A percentile compares a stretch with the other conserved stretches of the same genome.
phyloP scores from a whole-genome alignment of 2,888 invertebrate species.

The Lamellibrachia satsuma region DNA sequence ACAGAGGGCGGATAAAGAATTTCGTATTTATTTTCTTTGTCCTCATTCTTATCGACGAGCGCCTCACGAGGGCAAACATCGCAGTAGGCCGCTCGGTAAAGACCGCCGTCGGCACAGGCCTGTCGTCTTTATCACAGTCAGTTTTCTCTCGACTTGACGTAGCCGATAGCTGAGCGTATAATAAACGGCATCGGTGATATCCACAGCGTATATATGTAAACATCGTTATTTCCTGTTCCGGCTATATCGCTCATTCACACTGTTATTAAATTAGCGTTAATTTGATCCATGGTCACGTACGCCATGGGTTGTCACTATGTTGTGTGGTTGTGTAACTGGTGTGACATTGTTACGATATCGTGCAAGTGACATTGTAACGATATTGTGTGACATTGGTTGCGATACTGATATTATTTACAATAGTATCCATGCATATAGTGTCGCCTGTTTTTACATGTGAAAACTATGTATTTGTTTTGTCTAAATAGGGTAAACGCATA shows the following conservation, averaged over 20 bases:
- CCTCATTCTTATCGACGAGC: neutral
- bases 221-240: neutral
- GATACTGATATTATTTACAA: no score
- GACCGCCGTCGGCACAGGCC: neutral
- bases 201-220: neutral
- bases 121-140: neutral
- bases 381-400: no score
- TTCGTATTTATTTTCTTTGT: slow-evolving; percentile 1
- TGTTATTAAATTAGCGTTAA: no score
- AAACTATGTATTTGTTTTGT: no score
- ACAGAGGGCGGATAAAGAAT: slow-evolving; percentile 8
- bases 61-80: neutral
- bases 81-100: neutral
- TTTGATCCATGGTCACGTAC: no score
- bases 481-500: no score
- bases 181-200: neutral
- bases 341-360: no score
- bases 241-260: neutral
- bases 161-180: neutral
- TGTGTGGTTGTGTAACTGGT: no score
- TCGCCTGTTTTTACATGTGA: no score
- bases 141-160: neutral
- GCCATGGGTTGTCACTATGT: no score
- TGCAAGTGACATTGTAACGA: no score
- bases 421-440: no score